These are phyloP conservation scores for Parazoanthus darwini DNA, from an alignment of 92 coral and sea anemone genomes.

Conservation along the genomic window DNA sequence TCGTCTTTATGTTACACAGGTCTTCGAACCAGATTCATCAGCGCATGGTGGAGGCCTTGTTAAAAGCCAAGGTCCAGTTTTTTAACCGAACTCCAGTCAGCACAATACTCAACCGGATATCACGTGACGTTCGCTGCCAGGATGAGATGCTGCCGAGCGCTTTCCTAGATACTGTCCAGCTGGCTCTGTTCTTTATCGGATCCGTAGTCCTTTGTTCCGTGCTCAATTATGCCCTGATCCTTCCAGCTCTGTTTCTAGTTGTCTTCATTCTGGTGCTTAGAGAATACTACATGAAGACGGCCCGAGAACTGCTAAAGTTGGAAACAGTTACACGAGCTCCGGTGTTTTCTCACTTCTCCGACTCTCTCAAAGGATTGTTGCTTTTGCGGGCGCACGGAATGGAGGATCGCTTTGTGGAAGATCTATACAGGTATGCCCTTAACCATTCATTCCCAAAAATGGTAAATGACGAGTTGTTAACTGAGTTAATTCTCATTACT, in stretches of 20 bases:
- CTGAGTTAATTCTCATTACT: too few relatives aligned
- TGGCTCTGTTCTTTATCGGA: slow-evolving; percentile 59
- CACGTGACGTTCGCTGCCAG: slow-evolving; percentile 76
- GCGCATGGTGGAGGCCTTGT: slow-evolving; percentile 58
- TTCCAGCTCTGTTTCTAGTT: slow-evolving; percentile 63
- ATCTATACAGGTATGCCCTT: slow-evolving; percentile 63
- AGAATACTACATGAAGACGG: slow-evolving; percentile 73
- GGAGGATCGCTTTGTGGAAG: slow-evolving; percentile 71
- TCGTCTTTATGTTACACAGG: not conserved
- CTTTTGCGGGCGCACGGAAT: slow-evolving; percentile 68
- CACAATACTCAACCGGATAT: slow-evolving; percentile 59
- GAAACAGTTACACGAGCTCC: slow-evolving; percentile 68
- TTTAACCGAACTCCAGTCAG: slow-evolving; percentile 56
- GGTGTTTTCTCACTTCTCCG: slow-evolving; percentile 66
- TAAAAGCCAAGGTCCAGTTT: slow-evolving; percentile 69
- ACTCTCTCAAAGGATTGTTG: slow-evolving; percentile 74
- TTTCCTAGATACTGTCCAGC: slow-evolving; percentile 76
- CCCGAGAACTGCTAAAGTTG: slow-evolving; percentile 67
- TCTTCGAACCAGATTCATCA: slow-evolving; percentile 73
- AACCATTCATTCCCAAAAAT: not conserved
- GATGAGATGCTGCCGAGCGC: slow-evolving; percentile 78
- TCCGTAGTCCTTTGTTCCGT: slow-evolving; percentile 63
- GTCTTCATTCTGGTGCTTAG: slow-evolving; percentile 57
- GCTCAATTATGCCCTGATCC: slow-evolving; percentile 61
- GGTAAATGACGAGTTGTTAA: too few relatives aligned